phyloP scores from a whole-genome alignment of 2,888 invertebrate genomes.

The Yponomeuta malinellus region DNA sequence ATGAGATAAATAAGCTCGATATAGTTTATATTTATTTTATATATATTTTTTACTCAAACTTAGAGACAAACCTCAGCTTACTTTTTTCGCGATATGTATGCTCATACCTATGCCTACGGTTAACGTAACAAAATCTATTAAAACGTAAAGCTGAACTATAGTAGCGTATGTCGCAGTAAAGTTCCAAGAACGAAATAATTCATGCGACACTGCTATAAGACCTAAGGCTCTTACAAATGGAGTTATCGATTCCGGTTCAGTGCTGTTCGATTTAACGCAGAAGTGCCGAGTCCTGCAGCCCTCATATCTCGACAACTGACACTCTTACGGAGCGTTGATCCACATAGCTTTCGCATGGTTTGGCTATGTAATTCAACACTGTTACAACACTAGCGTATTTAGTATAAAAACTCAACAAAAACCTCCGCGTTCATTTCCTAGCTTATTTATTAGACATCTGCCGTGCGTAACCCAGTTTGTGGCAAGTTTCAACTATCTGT shows the following conservation, averaged over 20 bases:
- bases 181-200: background rate
- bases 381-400: too few species aligned
- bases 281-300: background rate
- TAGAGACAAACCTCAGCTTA: too few species aligned
- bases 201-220: background rate
- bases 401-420: too few species aligned
- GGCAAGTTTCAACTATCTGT: too few species aligned
- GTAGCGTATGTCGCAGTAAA: background rate
- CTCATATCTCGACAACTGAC: background rate
- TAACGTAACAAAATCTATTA: background rate
- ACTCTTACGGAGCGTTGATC: background rate
- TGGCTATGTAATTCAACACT: too few species aligned
- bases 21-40: too few species aligned
- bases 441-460: too few species aligned
- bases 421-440: too few species aligned
- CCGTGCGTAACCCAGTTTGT: too few species aligned
- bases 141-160: background rate
- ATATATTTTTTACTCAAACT: too few species aligned
- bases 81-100: too few species aligned
- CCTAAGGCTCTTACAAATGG: background rate
- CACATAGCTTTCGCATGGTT: background rate
- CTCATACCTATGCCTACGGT: background rate
- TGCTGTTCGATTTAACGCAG: background rate
- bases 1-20: too few species aligned
- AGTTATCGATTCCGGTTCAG: background rate